Evolutionary conservation across 2,113 vertebrate species (phyloP).

Genomic region (Cryptotis parvus): DNA sequence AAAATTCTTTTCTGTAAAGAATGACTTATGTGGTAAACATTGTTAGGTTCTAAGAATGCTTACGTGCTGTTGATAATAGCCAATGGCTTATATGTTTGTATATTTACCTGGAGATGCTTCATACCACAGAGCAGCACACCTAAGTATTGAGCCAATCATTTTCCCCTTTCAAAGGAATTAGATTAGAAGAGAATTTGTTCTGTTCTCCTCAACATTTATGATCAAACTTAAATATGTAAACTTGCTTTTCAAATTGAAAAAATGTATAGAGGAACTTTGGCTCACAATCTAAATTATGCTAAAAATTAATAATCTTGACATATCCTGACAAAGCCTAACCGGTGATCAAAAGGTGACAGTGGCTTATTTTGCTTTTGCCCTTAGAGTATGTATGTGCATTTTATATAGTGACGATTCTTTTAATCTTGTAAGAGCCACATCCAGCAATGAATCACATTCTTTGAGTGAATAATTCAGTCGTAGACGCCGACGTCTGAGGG

Average conservation of each 20-base stretch:
- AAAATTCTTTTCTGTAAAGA: conserved; percentile 13
- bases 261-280: not conserved
- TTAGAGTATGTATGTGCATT: conserved; percentile 74
- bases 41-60: not conserved
- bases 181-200: conserved; percentile 19
- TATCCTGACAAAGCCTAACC: conserved; percentile 43
- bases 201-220: not conserved
- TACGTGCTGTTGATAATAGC: not conserved
- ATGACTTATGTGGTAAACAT: not conserved
- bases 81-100: not conserved
- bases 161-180: conserved; percentile 40
- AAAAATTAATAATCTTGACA: conserved; percentile 26
- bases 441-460: conserved; percentile 90
- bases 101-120: not conserved
- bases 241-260: conserved; percentile 46
- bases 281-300: conserved; percentile 1
- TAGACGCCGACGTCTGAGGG: conserved; percentile 91
- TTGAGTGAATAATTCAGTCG: conserved; percentile 91
- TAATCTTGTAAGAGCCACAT: conserved; percentile 86
- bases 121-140: not conserved
- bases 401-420: conserved; percentile 86
- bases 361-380: conserved; percentile 59
- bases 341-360: conserved; percentile 39
- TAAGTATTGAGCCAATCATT: not conserved
- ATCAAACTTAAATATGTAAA: conserved; percentile 27